Conservation (phyloP, 2,888 invertebrate genomes). For the Drosophila ezoana region DNA sequence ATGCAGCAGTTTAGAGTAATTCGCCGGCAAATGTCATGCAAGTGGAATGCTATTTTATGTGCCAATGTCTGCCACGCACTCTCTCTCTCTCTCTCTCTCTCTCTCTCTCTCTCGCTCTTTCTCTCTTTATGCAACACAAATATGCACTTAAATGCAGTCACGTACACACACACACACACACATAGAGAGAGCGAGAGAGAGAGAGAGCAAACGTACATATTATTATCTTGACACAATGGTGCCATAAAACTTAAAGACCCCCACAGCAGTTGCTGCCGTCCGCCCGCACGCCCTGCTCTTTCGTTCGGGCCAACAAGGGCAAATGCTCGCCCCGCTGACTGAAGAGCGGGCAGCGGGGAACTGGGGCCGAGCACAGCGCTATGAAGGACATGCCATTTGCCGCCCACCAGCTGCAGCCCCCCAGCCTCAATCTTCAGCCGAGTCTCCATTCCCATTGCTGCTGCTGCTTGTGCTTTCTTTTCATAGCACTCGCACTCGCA, state of each 20-base stretch:
- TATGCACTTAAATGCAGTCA: conserved; percentile 82
- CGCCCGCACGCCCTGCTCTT: conserved; percentile 18
- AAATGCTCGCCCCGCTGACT: conserved; percentile 23
- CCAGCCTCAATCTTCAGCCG: neutral
- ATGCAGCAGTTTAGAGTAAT: conserved; percentile 80
- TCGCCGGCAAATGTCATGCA: conserved; percentile 75
- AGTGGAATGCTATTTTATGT: conserved; percentile 74
- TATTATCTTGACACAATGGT: conserved; percentile 82
- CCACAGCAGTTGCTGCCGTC: conserved; percentile 64
- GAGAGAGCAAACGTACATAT: conserved; percentile 66
- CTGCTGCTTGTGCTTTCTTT: conserved; percentile 52
- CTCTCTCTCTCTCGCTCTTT: conserved; percentile 9
- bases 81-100: neutral
- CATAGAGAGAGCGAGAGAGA: conserved; percentile 15
- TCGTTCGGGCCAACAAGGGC: conserved; percentile 32
- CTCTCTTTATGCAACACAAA: conserved; percentile 59
- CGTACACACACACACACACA: conserved; percentile 50
- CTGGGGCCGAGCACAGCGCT: conserved; percentile 2
- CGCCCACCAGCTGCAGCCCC: conserved; percentile 19
- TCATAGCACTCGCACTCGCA: conserved; percentile 60
- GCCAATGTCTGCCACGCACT: conserved; percentile 22
- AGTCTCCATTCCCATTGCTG: conserved; percentile 12
- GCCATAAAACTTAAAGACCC: conserved; percentile 82
- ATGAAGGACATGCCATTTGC: conserved; percentile 72
- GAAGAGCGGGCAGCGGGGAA: neutral